Base-by-base conservation (phyloP, 2,888 invertebrate species). In the Limenitis camilla region DNA sequence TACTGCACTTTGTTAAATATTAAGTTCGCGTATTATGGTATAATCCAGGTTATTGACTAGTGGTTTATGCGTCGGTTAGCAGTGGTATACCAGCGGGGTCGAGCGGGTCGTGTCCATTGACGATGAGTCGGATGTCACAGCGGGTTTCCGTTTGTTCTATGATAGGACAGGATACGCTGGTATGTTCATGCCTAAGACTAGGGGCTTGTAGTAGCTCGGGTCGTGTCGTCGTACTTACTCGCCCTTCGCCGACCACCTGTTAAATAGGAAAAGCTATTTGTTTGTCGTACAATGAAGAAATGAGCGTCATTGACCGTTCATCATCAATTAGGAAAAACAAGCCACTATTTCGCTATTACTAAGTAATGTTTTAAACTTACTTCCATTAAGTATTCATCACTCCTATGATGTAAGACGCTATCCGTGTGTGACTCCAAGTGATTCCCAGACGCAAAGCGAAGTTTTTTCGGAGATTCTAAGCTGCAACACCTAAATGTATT, bases 401-500 rank as follows among this genome's bases (percentile, higher is more conserved):
- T 88, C 48, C 86, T 76, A 60, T 88, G 88, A 61, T 88, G 87
- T 40, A 89, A 69, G 1, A 84, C 84, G 60, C 78, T 81, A 53
- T 89, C 88, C 11, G 87, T 85, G 54, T 89, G 87, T 44, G 90
- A 89, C 68, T 90, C 89, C 60, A 93, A 74, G 57, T 91, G 89
- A 64, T 90, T 91, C 10, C 92, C 92, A 27, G 92, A 91, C 2
- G 94, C 94, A 69, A 95, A 95, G 56, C 95, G 88, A 53, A 95
- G 79, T 64, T 93, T 92, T 74, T 95, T 95, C 45, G 95, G 94
- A 58, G 95, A 95, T 76, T 95, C 95, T 67, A 94, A 89, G 73
- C 94, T 95, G 62, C 93, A 92, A 61, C 94, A 94, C 53, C 94
- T 88, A 65, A 64, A 74, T 19, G 19, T 19, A 19, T 19, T 19